A percentile compares a stretch with the other conserved stretches of the same genome.
These are phyloP conservation scores for Grantiella picta DNA, from an alignment of 2,113 vertebrate genomes.

Conservation along the genomic window DNA sequence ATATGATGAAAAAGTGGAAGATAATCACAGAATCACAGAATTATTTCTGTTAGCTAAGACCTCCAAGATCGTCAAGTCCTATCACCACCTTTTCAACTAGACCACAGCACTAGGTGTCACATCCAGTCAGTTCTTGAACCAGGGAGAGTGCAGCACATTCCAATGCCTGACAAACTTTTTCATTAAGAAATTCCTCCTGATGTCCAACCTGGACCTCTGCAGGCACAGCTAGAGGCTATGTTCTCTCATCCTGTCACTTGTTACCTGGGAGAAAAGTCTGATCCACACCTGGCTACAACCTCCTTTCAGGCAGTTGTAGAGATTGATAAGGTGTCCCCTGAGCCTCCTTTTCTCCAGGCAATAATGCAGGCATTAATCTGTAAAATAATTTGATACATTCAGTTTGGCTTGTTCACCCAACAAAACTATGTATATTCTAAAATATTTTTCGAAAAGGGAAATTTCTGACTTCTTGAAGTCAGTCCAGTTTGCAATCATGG, in stretches of 20 bases:
- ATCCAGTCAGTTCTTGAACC: not conserved
- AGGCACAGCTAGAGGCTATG: not conserved
- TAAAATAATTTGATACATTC: not conserved
- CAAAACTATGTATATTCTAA: not conserved
- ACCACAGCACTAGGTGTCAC: not conserved
- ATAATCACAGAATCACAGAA: not conserved
- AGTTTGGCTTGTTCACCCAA: not conserved
- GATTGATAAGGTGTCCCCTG: not conserved
- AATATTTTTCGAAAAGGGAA: not conserved
- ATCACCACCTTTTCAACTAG: not conserved
- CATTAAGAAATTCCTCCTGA: not conserved
- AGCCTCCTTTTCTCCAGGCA: not conserved
- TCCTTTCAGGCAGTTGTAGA: not conserved
- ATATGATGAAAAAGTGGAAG: not conserved
- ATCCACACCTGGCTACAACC: not conserved
- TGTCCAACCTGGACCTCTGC: not conserved
- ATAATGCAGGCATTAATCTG: not conserved
- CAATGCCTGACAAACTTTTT: not conserved
- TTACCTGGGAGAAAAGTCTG: accelerated
- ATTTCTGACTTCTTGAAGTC: not conserved
- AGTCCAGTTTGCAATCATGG: not conserved
- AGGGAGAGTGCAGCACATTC: not conserved
- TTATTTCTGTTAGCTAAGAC: not conserved
- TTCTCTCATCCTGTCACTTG: accelerated
- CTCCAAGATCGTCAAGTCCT: not conserved